A percentile compares a stretch with the other conserved stretches of the same genome.
Conservation (phyloP, 2,113 vertebrate genomes). For the Sminthopsis crassicaudata region DNA sequence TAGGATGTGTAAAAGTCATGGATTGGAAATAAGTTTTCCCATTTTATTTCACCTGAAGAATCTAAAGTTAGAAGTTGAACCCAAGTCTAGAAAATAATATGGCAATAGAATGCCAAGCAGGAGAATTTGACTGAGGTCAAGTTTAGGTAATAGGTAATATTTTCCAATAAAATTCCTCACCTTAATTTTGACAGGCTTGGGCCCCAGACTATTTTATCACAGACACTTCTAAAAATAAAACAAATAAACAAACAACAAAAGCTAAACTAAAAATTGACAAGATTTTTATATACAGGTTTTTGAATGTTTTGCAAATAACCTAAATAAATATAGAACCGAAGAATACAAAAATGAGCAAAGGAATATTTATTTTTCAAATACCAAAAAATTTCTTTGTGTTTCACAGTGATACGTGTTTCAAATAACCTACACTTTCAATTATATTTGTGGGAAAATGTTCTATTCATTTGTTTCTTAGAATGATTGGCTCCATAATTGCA, state of each 20-base stretch:
- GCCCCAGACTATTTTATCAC: not conserved
- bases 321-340: slow-evolving; percentile 24
- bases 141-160: slow-evolving; percentile 26
- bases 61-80: not conserved
- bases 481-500: slow-evolving; percentile 48
- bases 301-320: slow-evolving; percentile 56
- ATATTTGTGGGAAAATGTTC: slow-evolving; percentile 35
- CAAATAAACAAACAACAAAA: too few species aligned
- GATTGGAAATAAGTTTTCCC: not conserved
- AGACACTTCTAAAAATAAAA: slow-evolving; percentile 57
- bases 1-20: not conserved
- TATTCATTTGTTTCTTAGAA: slow-evolving; percentile 50
- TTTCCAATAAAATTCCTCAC: slow-evolving; percentile 37
- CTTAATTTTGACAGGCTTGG: slow-evolving; percentile 38
- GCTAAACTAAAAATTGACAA: slow-evolving; percentile 62
- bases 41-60: slow-evolving; percentile 31
- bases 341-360: slow-evolving; percentile 11
- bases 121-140: slow-evolving; percentile 10
- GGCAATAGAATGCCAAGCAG: not conserved
- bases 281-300: slow-evolving; percentile 33
- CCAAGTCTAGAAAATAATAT: slow-evolving; percentile 33
- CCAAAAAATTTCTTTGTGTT: not conserved
- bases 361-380: slow-evolving; percentile 45
- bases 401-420: slow-evolving; percentile 39
- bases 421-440: slow-evolving; percentile 13